These are phyloP conservation scores for Anabacerthia variegaticeps DNA, from an alignment of 2,797 vertebrate genomes.

Conservation along the genomic window DNA sequence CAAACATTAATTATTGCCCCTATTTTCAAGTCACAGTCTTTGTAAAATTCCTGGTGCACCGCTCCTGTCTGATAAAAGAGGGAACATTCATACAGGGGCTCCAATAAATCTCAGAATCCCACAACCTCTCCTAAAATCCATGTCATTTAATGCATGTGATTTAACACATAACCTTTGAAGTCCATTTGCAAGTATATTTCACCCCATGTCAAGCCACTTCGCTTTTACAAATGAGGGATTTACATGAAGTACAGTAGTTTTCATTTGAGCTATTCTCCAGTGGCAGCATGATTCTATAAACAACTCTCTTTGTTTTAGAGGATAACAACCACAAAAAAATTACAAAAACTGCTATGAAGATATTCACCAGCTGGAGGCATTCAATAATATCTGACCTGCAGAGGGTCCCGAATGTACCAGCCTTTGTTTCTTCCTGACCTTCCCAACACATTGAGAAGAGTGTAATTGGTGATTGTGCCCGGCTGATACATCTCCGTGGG, in stretches of 20 bases:
- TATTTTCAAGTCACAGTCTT: constrained; percentile 85
- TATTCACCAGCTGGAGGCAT: not conserved
- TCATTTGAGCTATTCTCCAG: not conserved
- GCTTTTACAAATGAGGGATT: not conserved
- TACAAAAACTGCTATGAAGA: not conserved
- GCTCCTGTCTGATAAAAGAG: constrained; percentile 82
- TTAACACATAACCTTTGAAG: not conserved
- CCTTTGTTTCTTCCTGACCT: constrained; percentile 65
- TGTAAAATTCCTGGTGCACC: constrained; percentile 84
- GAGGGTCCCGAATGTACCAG: constrained; percentile 84
- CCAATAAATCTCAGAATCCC: not conserved
- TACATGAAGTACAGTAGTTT: not conserved
- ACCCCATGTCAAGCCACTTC: not conserved
- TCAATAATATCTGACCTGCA: constrained; percentile 77
- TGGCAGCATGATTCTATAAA: not conserved
- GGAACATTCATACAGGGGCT: constrained; percentile 3
- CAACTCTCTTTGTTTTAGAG: not conserved
- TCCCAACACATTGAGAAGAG: constrained; percentile 86
- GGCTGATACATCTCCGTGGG: constrained; percentile 76
- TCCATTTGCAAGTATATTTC: not conserved
- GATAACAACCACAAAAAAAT: not conserved
- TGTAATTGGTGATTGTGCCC: constrained; percentile 80
- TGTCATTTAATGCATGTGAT: not conserved
- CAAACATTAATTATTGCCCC: constrained; percentile 88
- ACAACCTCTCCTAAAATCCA: not conserved